Percentiles rank a stretch among this genome's conserved stretches.
These are phyloP conservation scores for Tridacna crocea DNA, from an alignment of 2,888 invertebrate genomes.

Conservation along the genomic window DNA sequence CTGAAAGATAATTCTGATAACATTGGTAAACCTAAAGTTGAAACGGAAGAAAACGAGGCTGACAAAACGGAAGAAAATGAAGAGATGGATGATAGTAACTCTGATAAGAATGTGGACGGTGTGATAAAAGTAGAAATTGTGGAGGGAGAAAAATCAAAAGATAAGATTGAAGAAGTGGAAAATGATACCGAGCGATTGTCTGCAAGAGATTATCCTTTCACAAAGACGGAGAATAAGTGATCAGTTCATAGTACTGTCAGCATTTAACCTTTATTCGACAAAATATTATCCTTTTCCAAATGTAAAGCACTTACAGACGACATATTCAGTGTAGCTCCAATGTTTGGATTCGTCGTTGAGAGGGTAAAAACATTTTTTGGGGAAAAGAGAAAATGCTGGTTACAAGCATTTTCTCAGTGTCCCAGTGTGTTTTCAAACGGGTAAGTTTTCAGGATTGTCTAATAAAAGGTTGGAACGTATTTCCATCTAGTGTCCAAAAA, in stretches of 20 bases:
- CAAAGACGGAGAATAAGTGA: not conserved
- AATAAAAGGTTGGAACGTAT: too few species aligned
- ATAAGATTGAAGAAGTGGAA: not conserved
- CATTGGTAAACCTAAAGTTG: not conserved
- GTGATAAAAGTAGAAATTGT: conserved; percentile 51
- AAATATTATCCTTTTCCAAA: not conserved
- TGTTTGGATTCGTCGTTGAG: not conserved
- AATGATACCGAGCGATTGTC: not conserved
- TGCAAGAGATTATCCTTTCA: conserved; percentile 5
- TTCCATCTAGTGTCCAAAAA: too few species aligned
- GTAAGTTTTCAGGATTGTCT: too few species aligned
- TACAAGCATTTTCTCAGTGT: not conserved
- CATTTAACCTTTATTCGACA: not conserved
- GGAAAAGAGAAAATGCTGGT: not conserved
- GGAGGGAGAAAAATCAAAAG: conserved; percentile 38
- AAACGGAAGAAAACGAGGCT: conserved; percentile 4
- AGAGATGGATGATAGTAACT: conserved; percentile 1
- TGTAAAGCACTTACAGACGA: not conserved
- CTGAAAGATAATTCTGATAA: not conserved
- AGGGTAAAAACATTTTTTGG: not conserved
- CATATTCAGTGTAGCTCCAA: not conserved
- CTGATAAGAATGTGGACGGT: conserved; percentile 32
- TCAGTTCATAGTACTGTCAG: not conserved
- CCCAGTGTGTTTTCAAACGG: not conserved
- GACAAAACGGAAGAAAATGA: conserved; percentile 9